Evolutionary conservation across 2,797 vertebrate species (phyloP).

Genomic region (Rhinella marina): DNA sequence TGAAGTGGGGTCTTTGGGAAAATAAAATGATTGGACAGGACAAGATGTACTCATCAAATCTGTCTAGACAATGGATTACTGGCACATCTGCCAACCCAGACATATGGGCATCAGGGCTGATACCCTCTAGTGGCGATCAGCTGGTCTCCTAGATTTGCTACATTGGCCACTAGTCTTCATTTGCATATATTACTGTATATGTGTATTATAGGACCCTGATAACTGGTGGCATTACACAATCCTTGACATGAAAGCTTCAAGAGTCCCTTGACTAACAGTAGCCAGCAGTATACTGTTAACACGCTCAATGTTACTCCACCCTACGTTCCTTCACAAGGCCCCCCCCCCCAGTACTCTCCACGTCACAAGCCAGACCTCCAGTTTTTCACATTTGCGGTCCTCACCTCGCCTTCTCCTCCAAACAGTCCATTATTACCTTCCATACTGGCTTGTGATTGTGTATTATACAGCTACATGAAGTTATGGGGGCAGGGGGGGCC

Average conservation of each 20-base stretch:
- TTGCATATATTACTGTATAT: conserved; percentile 20
- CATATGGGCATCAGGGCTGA: background rate
- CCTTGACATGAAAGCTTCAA: background rate
- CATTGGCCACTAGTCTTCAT: conserved; percentile 14
- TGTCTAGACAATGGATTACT: background rate
- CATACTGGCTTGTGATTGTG: background rate
- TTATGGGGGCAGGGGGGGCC: background rate
- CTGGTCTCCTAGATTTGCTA: background rate
- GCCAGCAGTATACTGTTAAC: background rate
- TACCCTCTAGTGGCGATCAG: background rate
- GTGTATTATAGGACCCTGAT: background rate
- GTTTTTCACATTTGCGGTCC: background rate
- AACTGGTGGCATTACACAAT: background rate
- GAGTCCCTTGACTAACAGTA: background rate
- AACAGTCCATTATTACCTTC: background rate
- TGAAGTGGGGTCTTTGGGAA: background rate
- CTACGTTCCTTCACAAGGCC: background rate
- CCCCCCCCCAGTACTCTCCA: background rate
- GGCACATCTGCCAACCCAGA: background rate
- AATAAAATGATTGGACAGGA: background rate
- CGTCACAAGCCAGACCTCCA: background rate
- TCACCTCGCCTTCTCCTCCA: background rate
- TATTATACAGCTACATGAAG: background rate
- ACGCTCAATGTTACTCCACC: background rate
- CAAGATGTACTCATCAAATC: background rate